phyloP scores from a whole-genome alignment of 2,113 vertebrate genomes.

The Rhinichthys klamathensis region DNA sequence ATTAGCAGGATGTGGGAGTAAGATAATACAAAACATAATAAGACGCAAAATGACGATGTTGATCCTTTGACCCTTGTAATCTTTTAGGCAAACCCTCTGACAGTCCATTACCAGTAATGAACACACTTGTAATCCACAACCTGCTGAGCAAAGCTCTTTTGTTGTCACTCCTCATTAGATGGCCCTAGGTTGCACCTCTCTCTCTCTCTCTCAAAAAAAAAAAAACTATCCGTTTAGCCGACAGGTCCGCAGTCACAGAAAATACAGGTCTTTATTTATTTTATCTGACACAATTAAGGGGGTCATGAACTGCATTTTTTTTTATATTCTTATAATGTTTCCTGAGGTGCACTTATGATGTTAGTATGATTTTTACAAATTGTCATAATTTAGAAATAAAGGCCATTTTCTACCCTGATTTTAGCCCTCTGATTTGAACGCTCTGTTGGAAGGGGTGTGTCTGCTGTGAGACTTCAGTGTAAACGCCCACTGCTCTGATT shows the following conservation, averaged over 20 bases:
- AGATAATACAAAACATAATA: slow-evolving; percentile 21
- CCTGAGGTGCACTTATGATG: no score
- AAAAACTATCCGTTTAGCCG: neutral
- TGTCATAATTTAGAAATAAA: no score
- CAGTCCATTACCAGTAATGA: slow-evolving; percentile 44
- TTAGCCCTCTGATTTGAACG: no score
- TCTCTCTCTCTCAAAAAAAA: neutral
- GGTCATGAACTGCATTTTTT: no score
- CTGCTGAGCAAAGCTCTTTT: slow-evolving; percentile 54
- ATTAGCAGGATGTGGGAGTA: slow-evolving; percentile 13
- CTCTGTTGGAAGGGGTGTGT: no score
- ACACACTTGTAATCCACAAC: slow-evolving; percentile 29
- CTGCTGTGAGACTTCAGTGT: no score
- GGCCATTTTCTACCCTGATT: no score
- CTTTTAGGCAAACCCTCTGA: slow-evolving; percentile 31
- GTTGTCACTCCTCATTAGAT: slow-evolving; percentile 19
- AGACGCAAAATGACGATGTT: slow-evolving; percentile 4
- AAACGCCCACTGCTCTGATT: no score
- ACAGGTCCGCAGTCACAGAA: neutral
- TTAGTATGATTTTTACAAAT: no score
- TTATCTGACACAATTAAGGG: neutral
- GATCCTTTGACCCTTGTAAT: slow-evolving; percentile 41
- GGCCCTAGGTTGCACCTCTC: slow-evolving; percentile 1
- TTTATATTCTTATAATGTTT: no score
- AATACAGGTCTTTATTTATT: slow-evolving; percentile 7